Evolutionary conservation across 2,888 invertebrate genomes (phyloP), one percentile per base, ranked within the genome.

Genomic region (Noctua comes): DNA sequence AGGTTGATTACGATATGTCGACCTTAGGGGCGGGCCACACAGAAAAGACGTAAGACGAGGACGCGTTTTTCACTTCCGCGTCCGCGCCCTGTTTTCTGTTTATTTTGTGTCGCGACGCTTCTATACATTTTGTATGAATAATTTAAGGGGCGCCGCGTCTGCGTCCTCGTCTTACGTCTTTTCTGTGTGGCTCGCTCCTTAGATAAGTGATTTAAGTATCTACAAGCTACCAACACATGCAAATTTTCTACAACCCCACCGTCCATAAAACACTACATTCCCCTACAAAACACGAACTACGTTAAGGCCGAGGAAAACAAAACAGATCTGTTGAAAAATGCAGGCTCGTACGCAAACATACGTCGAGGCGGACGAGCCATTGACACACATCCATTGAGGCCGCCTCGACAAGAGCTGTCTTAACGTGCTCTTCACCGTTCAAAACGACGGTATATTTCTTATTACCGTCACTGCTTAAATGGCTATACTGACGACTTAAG

Each of bases 301-400:
- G 24, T 73, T 43, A 78, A 51, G 16, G 13, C 31, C 51, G 66
- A 68, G 36, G 46, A 79, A 62, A 79, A 79, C 79, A 80, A 79
- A 80, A 78, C 46, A 79, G n/a, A 18, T 46, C 13, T 57, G 79
- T 73, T 79, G 79, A 68, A 80, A 79, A 73, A 73, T 79, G 68
- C 68, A 73, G 27, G 43, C 46, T 64, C 36, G 36, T 54, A 73
- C 48, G 43, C 46, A 78, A 79, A 79, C 79, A 80, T 68, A 79
- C 57, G 57, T 77, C 27, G 73, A 71, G 24, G 51, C 31, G 59
- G 77, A 73, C 79, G 36, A 73, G 79, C 79, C 62, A 80, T 80
- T 80, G 79, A 80, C 79, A 80, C 46, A 80, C 68, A 79, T 80
- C 57, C 79, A 64, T 7, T 46, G 59, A 62, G 79, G 73, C 51